Evolutionary conservation across 2,888 invertebrate species (phyloP), one percentile per base, ranked within the genome.

Genomic region (Coelinius sp.): DNA sequence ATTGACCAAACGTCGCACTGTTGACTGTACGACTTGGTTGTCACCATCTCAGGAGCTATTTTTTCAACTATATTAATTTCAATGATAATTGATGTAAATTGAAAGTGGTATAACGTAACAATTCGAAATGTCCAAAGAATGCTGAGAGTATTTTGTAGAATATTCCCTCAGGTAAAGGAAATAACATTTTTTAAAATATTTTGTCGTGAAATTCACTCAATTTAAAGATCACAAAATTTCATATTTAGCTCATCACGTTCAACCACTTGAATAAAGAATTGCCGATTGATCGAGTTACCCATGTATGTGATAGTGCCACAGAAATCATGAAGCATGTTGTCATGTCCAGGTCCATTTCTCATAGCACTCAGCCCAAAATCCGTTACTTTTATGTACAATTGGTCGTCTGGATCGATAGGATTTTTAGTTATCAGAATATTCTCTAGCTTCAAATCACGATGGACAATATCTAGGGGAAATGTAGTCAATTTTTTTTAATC

Each of bases 1-100:
- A 90, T 87, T 0, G 91, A 89, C 91, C 91, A 91, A 10, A 91
- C 88, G 79, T 91, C 91, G 82, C 91, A 91, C 76, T 90, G 89
- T 77, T 91, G 90, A 78, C 90, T 91, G 83, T 91, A 91, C 0
- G 89, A 88, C 76, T 88, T 89, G 66, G 83, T 84, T 49, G 88
- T 87, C 44, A 91, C 84, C 75, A 91, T 90, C 87, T 91, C 91
- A 25, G 91, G 91, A n/a, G 91, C 91, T 89, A 68, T 38, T 27
- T 86, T 79, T 27, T 79, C 71, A 74, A 64, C 68, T 71, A 10
- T 27, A 25, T 12, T 27, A 70, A 91, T 89, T 86, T 91, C 91
- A 24, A 90, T 20, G 91, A 90, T 68, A 22, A 65, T 41, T 7
- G 1, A 53, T n/a, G 25, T 56, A 1, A n/a, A 52, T 69, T 17